Evolutionary conservation across 2,797 vertebrate genomes (phyloP), one percentile per base, ranked within the genome.

Genomic region (Muraenolepis orangiensis): DNA sequence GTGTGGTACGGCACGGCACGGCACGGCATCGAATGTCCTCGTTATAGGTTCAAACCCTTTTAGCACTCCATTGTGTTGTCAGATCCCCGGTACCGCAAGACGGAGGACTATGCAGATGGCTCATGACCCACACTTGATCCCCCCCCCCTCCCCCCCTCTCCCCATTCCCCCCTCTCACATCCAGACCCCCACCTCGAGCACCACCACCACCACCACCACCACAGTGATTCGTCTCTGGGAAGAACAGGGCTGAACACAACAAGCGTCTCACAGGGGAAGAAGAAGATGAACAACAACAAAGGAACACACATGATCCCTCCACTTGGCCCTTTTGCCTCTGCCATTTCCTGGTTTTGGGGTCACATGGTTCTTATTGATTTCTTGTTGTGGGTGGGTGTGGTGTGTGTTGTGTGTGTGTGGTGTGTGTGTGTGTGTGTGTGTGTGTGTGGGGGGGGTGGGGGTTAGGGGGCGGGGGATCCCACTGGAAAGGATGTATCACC

Each of bases 281-380:
- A 66, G 18, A 3, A 34, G 32, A 3, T 4, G 32, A 3, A 34
- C 57, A 64, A 70, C 51, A 73, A 38, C 69, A 75, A 70, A 64
- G 31, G 20, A 71, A 71, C 51, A 71, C 42, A 64, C 28, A 38
- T 69, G 18, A 75, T 30, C 32, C 23, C 51, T 61, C 20, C 16
- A 67, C 66, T 79, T 80, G 78, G 74, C 75, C 69, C 68, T 77
- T 28, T 77, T 20, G 74, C 75, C 79, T 51, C 32, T 73, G 76
- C 26, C 28, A 74, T 80, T 88, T 84, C 83, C 82, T 84, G 77
- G 75, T 84, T 84, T 79, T n/a, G n/a, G n/a, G 72, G 81, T 88
- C 86, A 88, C 81, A 76, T 87, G 84, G 61, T 80, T 73, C 38
- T 66, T 86, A 88, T 85, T 75, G 81, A 86, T 87, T 87, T 78